A percentile compares a stretch with the other conserved stretches of the same genome.
Evolutionary conservation across 64 coral and sea anemone genomes (phyloP).

Genomic region (Stylophora pistillata): DNA sequence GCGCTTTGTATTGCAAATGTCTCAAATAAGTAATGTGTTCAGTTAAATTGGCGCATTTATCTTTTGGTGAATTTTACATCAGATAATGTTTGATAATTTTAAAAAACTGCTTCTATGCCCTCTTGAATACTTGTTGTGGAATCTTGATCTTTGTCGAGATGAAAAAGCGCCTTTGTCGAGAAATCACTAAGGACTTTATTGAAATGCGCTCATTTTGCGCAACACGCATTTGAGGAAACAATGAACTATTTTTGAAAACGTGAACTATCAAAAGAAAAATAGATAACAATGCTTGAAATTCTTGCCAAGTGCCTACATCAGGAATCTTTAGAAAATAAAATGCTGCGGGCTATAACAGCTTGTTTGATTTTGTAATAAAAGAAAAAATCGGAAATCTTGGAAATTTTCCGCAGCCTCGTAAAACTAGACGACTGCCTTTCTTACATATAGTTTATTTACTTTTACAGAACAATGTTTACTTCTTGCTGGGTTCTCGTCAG

Average conservation of each 20-base stretch:
- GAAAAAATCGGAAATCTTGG: neutral
- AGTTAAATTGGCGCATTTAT: conserved; percentile 2
- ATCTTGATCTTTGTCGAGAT: neutral
- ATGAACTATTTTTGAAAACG: neutral
- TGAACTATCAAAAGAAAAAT: neutral
- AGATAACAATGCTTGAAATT: conserved; percentile 16
- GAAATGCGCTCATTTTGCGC: neutral
- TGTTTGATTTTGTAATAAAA: neutral
- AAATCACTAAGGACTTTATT: neutral
- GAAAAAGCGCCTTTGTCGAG: neutral
- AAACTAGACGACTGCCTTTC: neutral
- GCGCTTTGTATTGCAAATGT: neutral
- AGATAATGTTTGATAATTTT: neutral
- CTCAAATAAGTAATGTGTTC: conserved; percentile 7
- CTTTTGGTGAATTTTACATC: neutral
- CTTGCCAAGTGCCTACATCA: neutral
- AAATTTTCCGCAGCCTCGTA: neutral
- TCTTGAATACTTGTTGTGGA: neutral
- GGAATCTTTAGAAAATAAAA: neutral
- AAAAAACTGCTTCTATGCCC: neutral
- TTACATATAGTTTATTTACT: conserved; percentile 5
- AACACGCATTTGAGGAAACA: neutral
- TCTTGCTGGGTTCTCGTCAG: neutral
- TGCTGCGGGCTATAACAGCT: neutral
- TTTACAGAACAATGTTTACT: conserved; percentile 9